Percentiles rank a stretch among this genome's conserved stretches.
phyloP scores from a whole-genome alignment of 1,140 invertebrate genomes.

The Leptopilina clavipes region DNA sequence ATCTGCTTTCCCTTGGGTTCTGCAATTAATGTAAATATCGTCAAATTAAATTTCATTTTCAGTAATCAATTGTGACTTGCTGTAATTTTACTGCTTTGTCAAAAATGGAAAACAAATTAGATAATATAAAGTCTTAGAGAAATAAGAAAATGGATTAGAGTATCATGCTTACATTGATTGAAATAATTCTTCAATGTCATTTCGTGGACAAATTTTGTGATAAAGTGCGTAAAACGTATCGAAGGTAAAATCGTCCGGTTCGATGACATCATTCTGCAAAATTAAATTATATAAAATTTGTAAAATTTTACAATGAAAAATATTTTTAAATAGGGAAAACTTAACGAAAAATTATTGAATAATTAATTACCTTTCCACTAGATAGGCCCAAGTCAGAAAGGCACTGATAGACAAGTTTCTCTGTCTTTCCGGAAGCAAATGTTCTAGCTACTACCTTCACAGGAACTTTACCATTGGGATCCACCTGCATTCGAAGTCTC shows the following conservation, averaged over 20 bases:
- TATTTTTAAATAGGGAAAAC: constrained; percentile 20
- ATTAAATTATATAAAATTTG: no score
- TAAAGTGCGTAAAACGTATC: constrained; percentile 99
- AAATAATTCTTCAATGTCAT: constrained; percentile 99
- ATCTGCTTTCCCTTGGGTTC: constrained; percentile 92
- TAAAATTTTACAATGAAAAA: constrained; percentile 32
- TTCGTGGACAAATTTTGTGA: constrained; percentile 99
- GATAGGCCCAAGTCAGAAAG: constrained; percentile 94
- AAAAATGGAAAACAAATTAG: no score
- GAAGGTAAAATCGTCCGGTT: constrained; percentile 96
- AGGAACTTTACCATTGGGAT: constrained; percentile 96
- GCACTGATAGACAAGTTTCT: constrained; percentile 98
- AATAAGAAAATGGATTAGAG: neutral
- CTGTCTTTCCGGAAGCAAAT: constrained; percentile 98
- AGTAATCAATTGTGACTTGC: constrained; percentile 30
- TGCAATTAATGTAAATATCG: constrained; percentile 67
- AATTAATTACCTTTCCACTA: constrained; percentile 88
- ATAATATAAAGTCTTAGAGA: no score
- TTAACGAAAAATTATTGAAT: constrained; percentile 22
- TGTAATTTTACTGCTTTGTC: no score
- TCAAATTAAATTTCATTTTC: constrained; percentile 31
- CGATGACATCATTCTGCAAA: constrained; percentile 92
- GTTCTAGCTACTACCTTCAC: constrained; percentile 97
- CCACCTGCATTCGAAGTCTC: constrained; percentile 93
- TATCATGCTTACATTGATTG: constrained; percentile 90